Conservation (phyloP, 2,113 vertebrate species). For the Serilophus lunatus region DNA sequence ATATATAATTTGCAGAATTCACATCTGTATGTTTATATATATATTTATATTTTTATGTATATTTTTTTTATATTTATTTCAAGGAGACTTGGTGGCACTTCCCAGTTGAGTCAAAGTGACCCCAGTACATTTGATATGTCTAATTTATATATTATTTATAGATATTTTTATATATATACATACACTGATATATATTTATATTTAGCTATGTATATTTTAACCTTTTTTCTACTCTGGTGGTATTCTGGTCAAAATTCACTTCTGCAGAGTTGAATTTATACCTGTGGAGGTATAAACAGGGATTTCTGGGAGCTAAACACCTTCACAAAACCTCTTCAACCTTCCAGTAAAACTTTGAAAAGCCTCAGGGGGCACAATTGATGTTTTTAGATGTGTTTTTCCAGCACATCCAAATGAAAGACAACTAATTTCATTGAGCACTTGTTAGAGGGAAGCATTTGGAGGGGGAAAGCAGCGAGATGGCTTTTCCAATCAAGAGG, state of each 20-base stretch:
- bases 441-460: not conserved
- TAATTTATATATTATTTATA: not conserved
- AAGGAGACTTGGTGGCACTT: not conserved
- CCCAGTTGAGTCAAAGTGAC: not conserved
- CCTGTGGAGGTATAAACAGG: not conserved
- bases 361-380: rapidly evolving
- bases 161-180: not conserved
- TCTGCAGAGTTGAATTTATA: not conserved
- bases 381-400: not conserved
- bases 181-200: too few relatives aligned
- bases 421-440: not conserved
- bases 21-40: not conserved
- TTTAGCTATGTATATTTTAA: too few relatives aligned
- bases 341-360: not conserved
- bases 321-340: not conserved
- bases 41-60: not conserved
- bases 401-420: not conserved
- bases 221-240: not conserved
- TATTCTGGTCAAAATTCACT: not conserved
- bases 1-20: not conserved
- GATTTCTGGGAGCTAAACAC: not conserved
- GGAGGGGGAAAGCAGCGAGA: not conserved
- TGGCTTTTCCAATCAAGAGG: not conserved
- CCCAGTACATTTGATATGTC: not conserved
- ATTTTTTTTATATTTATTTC: not conserved